Percentiles rank a stretch among this genome's conserved stretches.
Conservation (phyloP, 2,888 invertebrate species). For the Stenichneumon culpator region DNA sequence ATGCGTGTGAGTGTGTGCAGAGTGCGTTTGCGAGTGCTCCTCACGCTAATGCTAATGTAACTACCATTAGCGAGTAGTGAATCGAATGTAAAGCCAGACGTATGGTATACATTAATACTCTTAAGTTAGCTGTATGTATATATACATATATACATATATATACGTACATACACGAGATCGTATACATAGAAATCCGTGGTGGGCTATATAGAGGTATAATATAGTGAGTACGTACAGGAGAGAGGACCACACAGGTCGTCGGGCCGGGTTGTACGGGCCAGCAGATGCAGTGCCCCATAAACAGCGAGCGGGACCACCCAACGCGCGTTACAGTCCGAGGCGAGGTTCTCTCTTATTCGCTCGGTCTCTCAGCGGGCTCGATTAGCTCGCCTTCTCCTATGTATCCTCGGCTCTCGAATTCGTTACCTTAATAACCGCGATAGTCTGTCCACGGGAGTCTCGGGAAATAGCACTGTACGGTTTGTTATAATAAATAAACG, state of each 20-base stretch:
- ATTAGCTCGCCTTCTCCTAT: constrained; percentile 73
- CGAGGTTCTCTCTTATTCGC: constrained; percentile 16
- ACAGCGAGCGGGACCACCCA: constrained; percentile 84
- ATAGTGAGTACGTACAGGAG: constrained; percentile 62
- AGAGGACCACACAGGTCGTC: constrained; percentile 83
- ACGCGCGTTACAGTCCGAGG: constrained; percentile 73
- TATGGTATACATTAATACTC: constrained; percentile 68
- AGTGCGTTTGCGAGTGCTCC: constrained; percentile 24
- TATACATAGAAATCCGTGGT: constrained; percentile 27
- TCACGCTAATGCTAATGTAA: constrained; percentile 77
- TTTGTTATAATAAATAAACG: constrained; percentile 20
- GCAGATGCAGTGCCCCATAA: constrained; percentile 84
- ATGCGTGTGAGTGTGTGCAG: constrained; percentile 18
- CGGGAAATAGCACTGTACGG: constrained; percentile 21
- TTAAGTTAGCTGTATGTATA: constrained; percentile 31
- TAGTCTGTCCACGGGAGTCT: constrained; percentile 67
- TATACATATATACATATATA: constrained; percentile 9
- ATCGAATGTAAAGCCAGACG: constrained; percentile 82
- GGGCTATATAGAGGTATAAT: constrained; percentile 27
- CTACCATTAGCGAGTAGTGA: constrained; percentile 82
- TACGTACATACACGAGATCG: background rate
- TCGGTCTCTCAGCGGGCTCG: background rate
- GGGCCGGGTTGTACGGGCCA: constrained; percentile 79
- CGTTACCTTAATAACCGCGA: constrained; percentile 83
- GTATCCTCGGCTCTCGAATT: constrained; percentile 71